Base-by-base conservation (phyloP, 2,888 invertebrate genomes). In the Harpalus rubripes region DNA sequence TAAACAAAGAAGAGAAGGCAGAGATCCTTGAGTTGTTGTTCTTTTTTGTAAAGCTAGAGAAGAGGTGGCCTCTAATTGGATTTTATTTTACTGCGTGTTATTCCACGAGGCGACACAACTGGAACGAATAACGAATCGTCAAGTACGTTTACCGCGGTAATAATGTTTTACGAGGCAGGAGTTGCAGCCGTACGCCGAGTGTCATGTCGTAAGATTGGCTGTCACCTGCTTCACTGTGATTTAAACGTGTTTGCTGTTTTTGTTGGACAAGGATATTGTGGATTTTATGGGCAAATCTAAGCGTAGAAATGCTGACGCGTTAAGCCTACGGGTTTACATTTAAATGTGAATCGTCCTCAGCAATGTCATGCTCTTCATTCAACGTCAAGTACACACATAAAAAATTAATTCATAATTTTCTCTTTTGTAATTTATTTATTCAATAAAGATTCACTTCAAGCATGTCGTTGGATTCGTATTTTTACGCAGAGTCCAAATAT, bases 51-150 rank as follows among this genome's bases (percentile, higher is more conserved):
- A 3, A 61, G 16, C 61, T 32, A 32, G 32, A 32, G 22, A 15
- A 22, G 18, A 52, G 44, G 44, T 52, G 74, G 56, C 22, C 58
- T 78, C 63, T 81, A 81, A 81, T 81, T 81, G 81, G 65, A 81
- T 63, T 81, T 81, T 81, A 81, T 81, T 81, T 81, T 81, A 65
- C 81, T 81, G 63, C 81, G 58, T 78, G 78, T 78, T 78, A 56
- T 78, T 78, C 78, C 58, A n/a, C 15, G 32, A 78, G 58, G 58
- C 78, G 78, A 58, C 58, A 78, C 78, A 78, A 78, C 78, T 78
- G 26, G 58, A 78, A 78, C 78, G 78, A 58, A 78, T 78, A 78
- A 78, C 78, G 74, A 56, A 74, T 74, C 74, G 78, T 78, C 78
- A 78, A 78, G 78, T 78, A 78, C 78, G 41, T 78, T 78, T 78